Conservation (phyloP, 2,113 vertebrate genomes). For the Catharus fuscescens region DNA sequence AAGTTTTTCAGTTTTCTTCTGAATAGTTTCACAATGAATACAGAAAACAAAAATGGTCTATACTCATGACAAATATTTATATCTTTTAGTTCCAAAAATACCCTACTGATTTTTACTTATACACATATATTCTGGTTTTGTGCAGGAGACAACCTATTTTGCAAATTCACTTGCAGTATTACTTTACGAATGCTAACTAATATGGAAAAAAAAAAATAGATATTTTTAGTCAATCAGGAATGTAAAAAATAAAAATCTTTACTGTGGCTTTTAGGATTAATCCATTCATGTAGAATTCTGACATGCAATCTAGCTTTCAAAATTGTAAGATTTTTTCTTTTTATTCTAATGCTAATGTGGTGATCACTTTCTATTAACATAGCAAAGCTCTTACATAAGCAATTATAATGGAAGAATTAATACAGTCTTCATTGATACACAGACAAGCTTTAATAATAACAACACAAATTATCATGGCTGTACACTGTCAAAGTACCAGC, state of each 20-base stretch:
- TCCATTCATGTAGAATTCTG: background rate
- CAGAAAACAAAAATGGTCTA: background rate
- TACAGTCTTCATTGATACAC: background rate
- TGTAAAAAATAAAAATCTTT: background rate
- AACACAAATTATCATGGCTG: background rate
- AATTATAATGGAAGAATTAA: background rate
- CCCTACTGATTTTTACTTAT: background rate
- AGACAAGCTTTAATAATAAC: background rate
- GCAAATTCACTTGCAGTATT: background rate
- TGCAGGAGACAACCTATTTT: background rate
- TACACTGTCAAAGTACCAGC: rapidly evolving
- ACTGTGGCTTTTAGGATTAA: background rate
- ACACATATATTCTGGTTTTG: background rate
- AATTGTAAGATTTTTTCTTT: rapidly evolving
- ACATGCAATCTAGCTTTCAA: background rate
- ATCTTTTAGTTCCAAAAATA: background rate
- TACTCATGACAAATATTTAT: background rate
- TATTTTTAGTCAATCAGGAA: background rate
- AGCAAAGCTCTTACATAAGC: background rate
- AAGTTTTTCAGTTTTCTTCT: background rate
- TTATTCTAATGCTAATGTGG: background rate
- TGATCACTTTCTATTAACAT: background rate
- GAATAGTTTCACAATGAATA: background rate
- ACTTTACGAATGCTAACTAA: background rate
- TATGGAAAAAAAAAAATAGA: background rate